A percentile compares a stretch with the other conserved stretches of the same genome.
Evolutionary conservation across 2,113 vertebrate genomes (phyloP).

Genomic region (Perognathus longimembris): DNA sequence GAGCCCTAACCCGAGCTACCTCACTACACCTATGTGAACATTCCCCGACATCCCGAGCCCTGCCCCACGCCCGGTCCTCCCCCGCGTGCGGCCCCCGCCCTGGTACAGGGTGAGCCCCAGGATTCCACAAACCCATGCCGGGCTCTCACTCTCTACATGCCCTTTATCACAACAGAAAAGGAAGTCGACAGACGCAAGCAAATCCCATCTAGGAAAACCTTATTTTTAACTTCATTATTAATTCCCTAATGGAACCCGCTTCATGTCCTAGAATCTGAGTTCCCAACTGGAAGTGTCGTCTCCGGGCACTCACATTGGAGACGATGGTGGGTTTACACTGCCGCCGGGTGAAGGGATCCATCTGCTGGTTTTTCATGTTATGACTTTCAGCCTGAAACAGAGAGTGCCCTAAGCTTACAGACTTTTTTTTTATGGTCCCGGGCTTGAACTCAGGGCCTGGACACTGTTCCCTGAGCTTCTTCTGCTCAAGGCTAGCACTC

Average conservation of each 20-base stretch:
- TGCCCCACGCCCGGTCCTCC: not conserved
- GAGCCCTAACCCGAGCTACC: not conserved
- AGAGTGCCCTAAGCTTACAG: too few relatives aligned
- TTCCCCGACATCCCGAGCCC: not conserved
- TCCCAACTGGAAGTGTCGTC: conserved; percentile 46
- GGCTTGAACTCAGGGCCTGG: too few relatives aligned
- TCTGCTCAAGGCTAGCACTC: too few relatives aligned
- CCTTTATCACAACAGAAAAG: conserved; percentile 64
- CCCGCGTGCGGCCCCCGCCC: not conserved
- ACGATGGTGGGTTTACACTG: conserved; percentile 99
- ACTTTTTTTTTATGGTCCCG: too few relatives aligned
- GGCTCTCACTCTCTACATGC: conserved; percentile 44
- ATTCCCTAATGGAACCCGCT: conserved; percentile 67
- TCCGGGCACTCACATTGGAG: conserved; percentile 93
- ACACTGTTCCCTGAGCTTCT: too few relatives aligned
- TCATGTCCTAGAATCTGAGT: conserved; percentile 75
- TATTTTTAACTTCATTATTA: conserved; percentile 74
- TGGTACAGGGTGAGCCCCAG: not conserved
- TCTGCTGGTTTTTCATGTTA: conserved; percentile 97
- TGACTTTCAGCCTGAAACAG: conserved; percentile 95
- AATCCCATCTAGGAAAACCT: conserved; percentile 67
- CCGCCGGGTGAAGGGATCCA: conserved; percentile 98
- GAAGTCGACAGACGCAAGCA: conserved; percentile 55
- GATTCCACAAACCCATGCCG: conserved; percentile 44
- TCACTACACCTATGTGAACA: not conserved